Evolutionary conservation across 2,797 vertebrate genomes (phyloP).

Genomic region (Leucoraja ocellata): DNA sequence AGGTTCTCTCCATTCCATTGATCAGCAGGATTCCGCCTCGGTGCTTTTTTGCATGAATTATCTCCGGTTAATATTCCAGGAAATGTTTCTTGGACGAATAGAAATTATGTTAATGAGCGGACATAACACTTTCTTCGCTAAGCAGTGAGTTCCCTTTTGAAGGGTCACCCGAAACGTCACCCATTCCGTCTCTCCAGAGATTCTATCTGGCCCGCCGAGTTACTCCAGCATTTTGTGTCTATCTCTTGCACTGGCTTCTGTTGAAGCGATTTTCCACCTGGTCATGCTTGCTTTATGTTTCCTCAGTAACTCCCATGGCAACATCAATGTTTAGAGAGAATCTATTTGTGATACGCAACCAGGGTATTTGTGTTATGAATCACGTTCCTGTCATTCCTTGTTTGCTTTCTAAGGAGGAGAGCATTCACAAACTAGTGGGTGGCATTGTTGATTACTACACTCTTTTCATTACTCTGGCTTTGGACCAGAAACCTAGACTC

Average conservation of each 20-base stretch:
- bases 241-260: background rate
- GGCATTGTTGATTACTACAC: background rate
- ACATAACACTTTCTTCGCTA: background rate
- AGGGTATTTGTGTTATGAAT: background rate
- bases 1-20: background rate
- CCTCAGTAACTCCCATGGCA: background rate
- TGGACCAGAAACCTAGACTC: background rate
- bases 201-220: too few species aligned
- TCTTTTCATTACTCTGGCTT: background rate
- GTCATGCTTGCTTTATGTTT: background rate
- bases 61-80: background rate
- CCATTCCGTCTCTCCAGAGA: too few species aligned
- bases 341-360: background rate
- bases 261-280: background rate
- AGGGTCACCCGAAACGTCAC: too few species aligned
- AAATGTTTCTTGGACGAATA: background rate
- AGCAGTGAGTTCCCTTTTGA: background rate
- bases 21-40: background rate
- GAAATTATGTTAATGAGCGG: background rate
- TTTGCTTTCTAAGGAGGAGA: background rate
- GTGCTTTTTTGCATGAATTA: background rate
- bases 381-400: background rate
- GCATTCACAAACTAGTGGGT: background rate
- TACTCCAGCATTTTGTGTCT: too few species aligned
- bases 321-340: background rate